Conservation (phyloP, 2,113 vertebrate species). For the Pitta sordida region DNA sequence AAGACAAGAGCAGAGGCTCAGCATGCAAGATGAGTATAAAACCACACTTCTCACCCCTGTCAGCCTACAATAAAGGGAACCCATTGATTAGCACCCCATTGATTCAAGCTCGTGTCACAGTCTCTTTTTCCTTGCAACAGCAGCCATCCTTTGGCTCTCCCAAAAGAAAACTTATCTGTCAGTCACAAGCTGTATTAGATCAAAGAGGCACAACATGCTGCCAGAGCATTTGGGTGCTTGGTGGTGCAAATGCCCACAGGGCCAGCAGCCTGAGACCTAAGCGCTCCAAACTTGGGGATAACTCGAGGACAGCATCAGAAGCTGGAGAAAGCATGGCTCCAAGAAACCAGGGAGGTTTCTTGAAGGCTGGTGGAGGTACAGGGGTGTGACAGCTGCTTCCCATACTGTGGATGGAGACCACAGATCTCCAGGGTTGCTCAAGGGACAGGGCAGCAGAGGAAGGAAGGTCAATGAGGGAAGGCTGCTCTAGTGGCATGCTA, state of each 20-base stretch:
- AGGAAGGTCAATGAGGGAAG: background rate
- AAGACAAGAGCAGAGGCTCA: background rate
- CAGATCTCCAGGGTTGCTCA: background rate
- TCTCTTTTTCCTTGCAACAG: background rate
- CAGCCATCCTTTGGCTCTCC: background rate
- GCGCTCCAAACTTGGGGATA: background rate
- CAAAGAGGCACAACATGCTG: background rate
- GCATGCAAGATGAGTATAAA: background rate
- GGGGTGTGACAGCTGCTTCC: fast-evolving
- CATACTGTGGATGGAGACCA: fast-evolving
- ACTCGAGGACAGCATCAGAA: fast-evolving
- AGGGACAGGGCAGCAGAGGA: background rate
- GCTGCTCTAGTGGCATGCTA: background rate
- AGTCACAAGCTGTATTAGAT: background rate
- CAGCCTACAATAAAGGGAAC: background rate
- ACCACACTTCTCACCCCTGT: background rate
- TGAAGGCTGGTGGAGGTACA: background rate
- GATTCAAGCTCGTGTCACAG: background rate
- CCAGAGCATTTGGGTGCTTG: background rate
- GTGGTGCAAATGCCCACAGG: background rate
- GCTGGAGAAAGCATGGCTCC: background rate
- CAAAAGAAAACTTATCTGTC: background rate
- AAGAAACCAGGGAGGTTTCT: background rate
- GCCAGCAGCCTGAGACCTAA: background rate
- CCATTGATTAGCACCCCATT: background rate